phyloP scores from a whole-genome alignment of 2,888 invertebrate genomes.

The Seladonia tumulorum region DNA sequence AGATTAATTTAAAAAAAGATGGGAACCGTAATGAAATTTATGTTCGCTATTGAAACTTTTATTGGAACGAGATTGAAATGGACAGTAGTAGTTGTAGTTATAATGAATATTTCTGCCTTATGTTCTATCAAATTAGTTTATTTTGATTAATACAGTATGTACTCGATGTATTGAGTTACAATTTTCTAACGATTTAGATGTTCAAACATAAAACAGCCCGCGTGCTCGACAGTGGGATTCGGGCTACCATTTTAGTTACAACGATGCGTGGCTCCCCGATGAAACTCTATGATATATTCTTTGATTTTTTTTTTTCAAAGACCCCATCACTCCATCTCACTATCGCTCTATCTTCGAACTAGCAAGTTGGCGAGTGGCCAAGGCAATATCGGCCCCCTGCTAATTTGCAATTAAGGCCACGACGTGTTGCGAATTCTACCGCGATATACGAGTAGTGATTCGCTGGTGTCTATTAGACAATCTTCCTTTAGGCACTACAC shows the following conservation, averaged over 20 bases:
- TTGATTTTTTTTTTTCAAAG: conserved; percentile 28
- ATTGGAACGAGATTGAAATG: not conserved
- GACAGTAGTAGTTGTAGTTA: not conserved
- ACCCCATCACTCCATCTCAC: conserved; percentile 3
- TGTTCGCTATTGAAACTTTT: not conserved
- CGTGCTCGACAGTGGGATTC: not conserved
- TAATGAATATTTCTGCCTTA: not conserved
- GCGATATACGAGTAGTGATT: conserved; percentile 42
- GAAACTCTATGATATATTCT: not conserved
- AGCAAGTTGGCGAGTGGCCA: conserved; percentile 59
- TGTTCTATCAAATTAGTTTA: not conserved
- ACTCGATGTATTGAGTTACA: not conserved
- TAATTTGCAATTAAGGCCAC: conserved; percentile 72
- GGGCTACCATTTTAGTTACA: not conserved
- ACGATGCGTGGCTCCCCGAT: not conserved
- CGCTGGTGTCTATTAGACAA: conserved; percentile 9
- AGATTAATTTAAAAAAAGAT: no score
- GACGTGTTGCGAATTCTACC: conserved; percentile 65
- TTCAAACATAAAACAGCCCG: not conserved
- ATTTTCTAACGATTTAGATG: not conserved
- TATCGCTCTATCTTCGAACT: conserved; percentile 38
- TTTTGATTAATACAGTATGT: not conserved
- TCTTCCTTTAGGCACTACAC: conserved; percentile 20
- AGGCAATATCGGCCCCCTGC: conserved; percentile 62
- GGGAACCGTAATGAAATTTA: not conserved